Base-by-base conservation (phyloP, 2,113 vertebrate genomes). In the Mus pahari region DNA sequence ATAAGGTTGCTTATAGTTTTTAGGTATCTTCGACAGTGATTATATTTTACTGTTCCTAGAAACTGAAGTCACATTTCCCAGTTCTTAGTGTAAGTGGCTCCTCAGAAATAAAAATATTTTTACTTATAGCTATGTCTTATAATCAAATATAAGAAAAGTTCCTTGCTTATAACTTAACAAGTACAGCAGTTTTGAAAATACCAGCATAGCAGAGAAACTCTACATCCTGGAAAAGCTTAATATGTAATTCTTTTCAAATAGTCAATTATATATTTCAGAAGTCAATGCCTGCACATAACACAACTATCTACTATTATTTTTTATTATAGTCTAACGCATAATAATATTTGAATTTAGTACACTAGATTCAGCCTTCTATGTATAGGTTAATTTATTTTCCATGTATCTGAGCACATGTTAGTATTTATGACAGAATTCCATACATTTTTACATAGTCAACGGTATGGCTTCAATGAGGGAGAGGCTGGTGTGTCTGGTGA, bases 211-310 rank as follows among this genome's bases (percentile, higher is more conserved):
- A 14, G 58, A 11, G 0, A 75, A 3, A 11, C 16, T 0, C 6
- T 50, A 86, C 14, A 83, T 58, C 6, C 20, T 16, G 86, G 11
- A 2, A 58, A 64, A 10, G 0, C 5, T 90, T 74, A 58, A 58
- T 90, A 50, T 50, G n/a, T 88, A 88, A 87, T 53, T 91, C 1
- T 66, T 36, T 82, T 68, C 53, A 82, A 92, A 86, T 55, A 16
- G 2, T 62, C 13, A 77, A 20, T 16, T 9, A 77, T 17, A 39
- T 7, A 45, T 36, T 62, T 55, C 7, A 86, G 26, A 77, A 89
- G 36, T 16, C 53, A 60, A 45, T 17, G 36, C 7, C 10, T 39
- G 28, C 0, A 45, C 16, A 71, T 60, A 78, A 92, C 86, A 55
- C 5, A 78, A 60, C 88, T n/a, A 91, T 50, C 45, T 53, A 7